Evolutionary conservation across 1,140 invertebrate genomes (phyloP), one percentile per base, ranked within the genome.

Genomic region (Papilio machaon): DNA sequence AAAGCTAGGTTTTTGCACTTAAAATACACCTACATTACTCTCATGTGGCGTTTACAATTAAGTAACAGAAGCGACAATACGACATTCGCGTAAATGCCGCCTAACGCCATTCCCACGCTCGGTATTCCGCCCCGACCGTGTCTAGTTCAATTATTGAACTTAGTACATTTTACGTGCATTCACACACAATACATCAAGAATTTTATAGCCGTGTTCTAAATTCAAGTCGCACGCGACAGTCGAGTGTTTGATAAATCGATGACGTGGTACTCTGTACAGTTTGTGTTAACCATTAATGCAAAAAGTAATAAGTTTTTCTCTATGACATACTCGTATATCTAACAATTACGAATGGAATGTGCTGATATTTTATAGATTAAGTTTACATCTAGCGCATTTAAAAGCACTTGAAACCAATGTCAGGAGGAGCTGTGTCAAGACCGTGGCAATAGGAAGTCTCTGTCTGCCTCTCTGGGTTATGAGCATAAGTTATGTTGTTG

Each of bases 61-160:
- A 83, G 86, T 91, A 89, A 91, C 82, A 78, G 83, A 85, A 86
- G 87, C 88, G 86, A 49, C 77, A 73, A 82, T 75, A 75, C 80
- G 81, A 75, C 80, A 81, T 81, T 75, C 78, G 70, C 79, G 58
- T 79, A 88, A 90, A 89, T 89, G 86, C 84, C 90, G 85, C 76
- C 84, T 35, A 76, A 54, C 49, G 78, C 82, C 82, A 83, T 91
- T 91, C 90, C 87, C 90, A 91, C 90, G 88, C 81, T 85, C 83
- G 83, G 79, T 80, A 86, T 90, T 89, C 84, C 87, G 86, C 82
- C 81, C 80, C 70, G 80, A 87, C 84, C 90, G 84, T 90, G 89
- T 91, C 87, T 91, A 90, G 87, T 91, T 90, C 89, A 90, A 87
- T 86, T 84, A 86, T 86, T 86, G 87, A 85, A 75, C 82, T 64